Percentiles rank a stretch among this genome's conserved stretches.
These are phyloP conservation scores for Xylocampa areola DNA, from an alignment of 2,888 invertebrate species.

Conservation along the genomic window DNA sequence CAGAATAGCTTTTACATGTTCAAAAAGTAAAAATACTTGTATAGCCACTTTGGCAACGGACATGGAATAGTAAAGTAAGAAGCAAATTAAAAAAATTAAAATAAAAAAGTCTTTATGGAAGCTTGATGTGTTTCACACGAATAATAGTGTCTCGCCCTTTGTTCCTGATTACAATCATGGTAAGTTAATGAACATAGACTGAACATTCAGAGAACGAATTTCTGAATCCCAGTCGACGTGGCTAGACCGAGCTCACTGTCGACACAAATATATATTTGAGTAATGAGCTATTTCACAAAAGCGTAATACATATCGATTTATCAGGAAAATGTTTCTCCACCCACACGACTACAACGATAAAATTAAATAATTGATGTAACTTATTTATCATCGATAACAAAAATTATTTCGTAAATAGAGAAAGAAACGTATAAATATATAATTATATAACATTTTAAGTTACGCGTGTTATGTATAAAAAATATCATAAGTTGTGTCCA, in stretches of 20 bases:
- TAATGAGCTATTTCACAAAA: constrained; percentile 34
- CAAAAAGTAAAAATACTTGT: constrained; percentile 51
- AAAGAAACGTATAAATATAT: constrained; percentile 43
- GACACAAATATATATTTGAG: constrained; percentile 35
- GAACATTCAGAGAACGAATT: constrained; percentile 23
- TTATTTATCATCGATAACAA: constrained; percentile 50
- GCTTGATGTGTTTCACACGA: constrained; percentile 20
- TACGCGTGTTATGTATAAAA: constrained; percentile 47
- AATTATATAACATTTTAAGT: constrained; percentile 53
- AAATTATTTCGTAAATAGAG: constrained; percentile 46
- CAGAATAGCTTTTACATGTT: constrained; percentile 59
- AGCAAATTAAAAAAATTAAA: constrained; percentile 27
- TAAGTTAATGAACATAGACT: constrained; percentile 28
- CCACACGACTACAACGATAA: constrained; percentile 20
- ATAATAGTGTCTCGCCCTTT: constrained; percentile 19
- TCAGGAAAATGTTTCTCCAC: constrained; percentile 22
- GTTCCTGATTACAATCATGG: constrained; percentile 39
- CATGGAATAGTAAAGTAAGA: constrained; percentile 42
- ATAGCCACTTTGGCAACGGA: constrained; percentile 36
- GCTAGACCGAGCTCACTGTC: constrained; percentile 9
- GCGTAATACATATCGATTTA: constrained; percentile 25
- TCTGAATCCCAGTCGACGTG: constrained; percentile 8
- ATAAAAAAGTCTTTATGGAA: constrained; percentile 17
- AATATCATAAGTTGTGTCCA: constrained; percentile 58
- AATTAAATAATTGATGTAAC: constrained; percentile 23